Evolutionary conservation across 2,797 vertebrate species (phyloP).

Genomic region (Melanogrammus aeglefinus): DNA sequence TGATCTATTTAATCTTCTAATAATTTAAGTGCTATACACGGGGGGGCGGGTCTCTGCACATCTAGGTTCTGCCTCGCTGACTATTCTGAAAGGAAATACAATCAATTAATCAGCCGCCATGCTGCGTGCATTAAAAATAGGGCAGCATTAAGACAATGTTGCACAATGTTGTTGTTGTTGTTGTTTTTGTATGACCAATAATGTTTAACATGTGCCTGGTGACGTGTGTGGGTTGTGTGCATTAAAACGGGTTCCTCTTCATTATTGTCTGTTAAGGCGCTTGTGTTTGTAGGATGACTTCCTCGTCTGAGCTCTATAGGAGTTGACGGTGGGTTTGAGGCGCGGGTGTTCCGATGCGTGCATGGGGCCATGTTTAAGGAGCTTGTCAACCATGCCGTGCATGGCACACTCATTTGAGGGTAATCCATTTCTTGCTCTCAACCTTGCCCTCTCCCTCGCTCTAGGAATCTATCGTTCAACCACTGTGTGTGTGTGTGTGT

Average conservation of each 20-base stretch:
- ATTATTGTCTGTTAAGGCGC: slow-evolving; percentile 12
- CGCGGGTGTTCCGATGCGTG: slow-evolving; percentile 13
- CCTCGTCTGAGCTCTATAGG: slow-evolving; percentile 41
- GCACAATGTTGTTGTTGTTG: not conserved
- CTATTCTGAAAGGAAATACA: not conserved
- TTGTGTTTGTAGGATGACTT: slow-evolving; percentile 60
- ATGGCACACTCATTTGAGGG: slow-evolving; percentile 73
- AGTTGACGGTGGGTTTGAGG: slow-evolving; percentile 40
- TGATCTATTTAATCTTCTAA: not conserved
- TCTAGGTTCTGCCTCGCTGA: not conserved
- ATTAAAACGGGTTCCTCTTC: not conserved
- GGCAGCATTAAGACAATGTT: not conserved
- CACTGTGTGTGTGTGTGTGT: too few relatives aligned
- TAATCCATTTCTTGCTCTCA: slow-evolving; percentile 76
- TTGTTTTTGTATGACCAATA: not conserved
- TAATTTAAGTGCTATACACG: not conserved
- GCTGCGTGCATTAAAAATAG: too few relatives aligned
- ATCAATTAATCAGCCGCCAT: not conserved
- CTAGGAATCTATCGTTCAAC: not conserved
- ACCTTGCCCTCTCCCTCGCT: slow-evolving; percentile 52
- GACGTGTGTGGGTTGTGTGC: not conserved
- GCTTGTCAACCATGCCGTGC: slow-evolving; percentile 50
- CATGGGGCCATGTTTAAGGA: slow-evolving; percentile 23
- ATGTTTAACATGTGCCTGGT: not conserved
- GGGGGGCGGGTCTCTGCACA: not conserved